Evolutionary conservation across 2,888 invertebrate species (phyloP).

Genomic region (Nemoura dubitans): DNA sequence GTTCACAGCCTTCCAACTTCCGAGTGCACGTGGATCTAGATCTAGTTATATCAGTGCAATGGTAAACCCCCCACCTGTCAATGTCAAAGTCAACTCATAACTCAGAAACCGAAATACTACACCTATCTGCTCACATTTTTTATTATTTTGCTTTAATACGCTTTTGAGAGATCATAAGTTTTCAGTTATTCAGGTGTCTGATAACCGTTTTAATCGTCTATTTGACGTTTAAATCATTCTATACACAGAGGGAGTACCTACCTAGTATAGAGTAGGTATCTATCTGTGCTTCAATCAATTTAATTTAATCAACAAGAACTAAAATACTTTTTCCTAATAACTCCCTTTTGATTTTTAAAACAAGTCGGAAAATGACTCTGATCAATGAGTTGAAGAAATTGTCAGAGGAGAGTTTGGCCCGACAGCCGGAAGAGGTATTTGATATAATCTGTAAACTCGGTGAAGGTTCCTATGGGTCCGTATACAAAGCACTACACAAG

Average conservation of each 20-base stretch:
- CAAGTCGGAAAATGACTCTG: constrained; percentile 14
- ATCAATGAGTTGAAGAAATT: constrained; percentile 89
- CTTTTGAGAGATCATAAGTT: too few relatives aligned
- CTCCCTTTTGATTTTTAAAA: neutral
- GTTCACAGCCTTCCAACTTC: constrained; percentile 7
- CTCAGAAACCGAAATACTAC: too few relatives aligned
- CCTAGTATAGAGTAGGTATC: too few relatives aligned
- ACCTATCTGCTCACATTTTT: too few relatives aligned
- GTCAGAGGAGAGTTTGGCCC: constrained; percentile 94
- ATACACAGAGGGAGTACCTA: too few relatives aligned
- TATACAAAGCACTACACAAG: constrained; percentile 98
- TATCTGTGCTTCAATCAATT: too few relatives aligned
- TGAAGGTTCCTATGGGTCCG: constrained; percentile 97
- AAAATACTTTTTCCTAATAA: neutral
- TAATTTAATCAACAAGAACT: too few relatives aligned
- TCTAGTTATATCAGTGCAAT: neutral
- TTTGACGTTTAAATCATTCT: too few relatives aligned
- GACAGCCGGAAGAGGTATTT: constrained; percentile 98
- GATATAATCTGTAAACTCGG: constrained; percentile 99
- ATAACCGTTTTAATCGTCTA: too few relatives aligned
- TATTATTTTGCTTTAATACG: too few relatives aligned
- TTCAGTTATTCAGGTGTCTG: too few relatives aligned
- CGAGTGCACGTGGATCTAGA: neutral
- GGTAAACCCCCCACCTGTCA: neutral
- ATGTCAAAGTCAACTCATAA: neutral